phyloP scores from a whole-genome alignment of 1,140 invertebrate genomes.

The Hylaeus anthracinus region DNA sequence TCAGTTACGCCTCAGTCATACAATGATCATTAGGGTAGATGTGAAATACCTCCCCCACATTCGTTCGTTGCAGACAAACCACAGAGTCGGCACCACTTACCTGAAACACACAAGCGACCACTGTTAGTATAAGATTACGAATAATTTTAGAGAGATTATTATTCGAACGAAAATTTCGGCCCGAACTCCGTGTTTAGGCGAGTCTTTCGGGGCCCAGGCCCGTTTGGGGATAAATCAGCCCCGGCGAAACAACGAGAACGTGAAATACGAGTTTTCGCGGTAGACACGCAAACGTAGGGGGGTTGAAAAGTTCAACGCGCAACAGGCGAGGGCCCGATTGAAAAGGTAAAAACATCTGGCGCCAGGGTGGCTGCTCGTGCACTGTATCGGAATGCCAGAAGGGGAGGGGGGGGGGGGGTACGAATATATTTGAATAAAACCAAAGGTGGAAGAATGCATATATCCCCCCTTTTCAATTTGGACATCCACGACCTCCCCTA shows the following conservation, averaged over 20 bases:
- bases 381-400: constrained; percentile 69
- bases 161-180: too few species aligned
- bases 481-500: constrained; percentile 47
- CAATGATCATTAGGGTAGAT: background rate
- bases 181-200: too few species aligned
- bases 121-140: background rate
- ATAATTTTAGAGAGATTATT: too few species aligned
- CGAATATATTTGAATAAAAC: constrained; percentile 75
- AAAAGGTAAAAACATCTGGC: constrained; percentile 73
- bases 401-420: constrained; percentile 37
- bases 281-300: background rate
- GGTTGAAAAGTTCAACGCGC: constrained; percentile 58
- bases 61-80: too few species aligned
- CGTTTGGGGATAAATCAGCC: background rate
- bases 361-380: constrained; percentile 62
- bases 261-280: constrained; percentile 36
- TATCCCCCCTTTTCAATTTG: constrained; percentile 66
- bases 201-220: background rate
- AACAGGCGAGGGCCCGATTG: constrained; percentile 64
- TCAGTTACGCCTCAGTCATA: background rate
- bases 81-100: constrained; percentile 8
- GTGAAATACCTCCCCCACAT: background rate
- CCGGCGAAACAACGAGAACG: background rate
- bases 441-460: constrained; percentile 61
- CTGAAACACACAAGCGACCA: constrained; percentile 21